A percentile compares a stretch with the other conserved stretches of the same genome.
Evolutionary conservation across 1,140 invertebrate species (phyloP).

Genomic region (Chrysopa pallens): DNA sequence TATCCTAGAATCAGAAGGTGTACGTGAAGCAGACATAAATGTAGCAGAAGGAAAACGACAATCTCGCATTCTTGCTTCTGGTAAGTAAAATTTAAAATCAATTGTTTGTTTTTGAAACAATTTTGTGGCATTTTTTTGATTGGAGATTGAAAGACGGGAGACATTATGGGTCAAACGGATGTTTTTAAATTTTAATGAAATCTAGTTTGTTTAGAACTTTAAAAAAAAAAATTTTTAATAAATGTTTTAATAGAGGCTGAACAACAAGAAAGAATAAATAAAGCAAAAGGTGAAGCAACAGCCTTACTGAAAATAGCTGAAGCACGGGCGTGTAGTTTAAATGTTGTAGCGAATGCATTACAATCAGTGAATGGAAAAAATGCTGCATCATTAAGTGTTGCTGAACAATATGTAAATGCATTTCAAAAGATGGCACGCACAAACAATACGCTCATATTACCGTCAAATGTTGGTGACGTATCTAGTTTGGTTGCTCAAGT

Average conservation of each 20-base stretch:
- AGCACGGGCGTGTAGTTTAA: conserved; percentile 62
- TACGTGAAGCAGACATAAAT: conserved; percentile 90
- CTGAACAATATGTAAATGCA: conserved; percentile 88
- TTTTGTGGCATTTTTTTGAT: too few species aligned
- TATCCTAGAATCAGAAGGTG: conserved; percentile 93
- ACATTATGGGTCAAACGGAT: too few species aligned
- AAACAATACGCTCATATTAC: conserved; percentile 88
- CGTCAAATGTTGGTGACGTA: conserved; percentile 77
- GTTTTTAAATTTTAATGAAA: too few species aligned
- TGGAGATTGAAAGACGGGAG: too few species aligned
- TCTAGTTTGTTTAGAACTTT: too few species aligned
- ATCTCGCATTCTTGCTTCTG: conserved; percentile 82
- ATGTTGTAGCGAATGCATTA: conserved; percentile 47
- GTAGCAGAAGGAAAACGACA: conserved; percentile 90
- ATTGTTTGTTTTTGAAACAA: neutral
- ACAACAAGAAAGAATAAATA: conserved; percentile 74
- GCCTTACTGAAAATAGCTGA: conserved; percentile 72
- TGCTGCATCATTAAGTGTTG: conserved; percentile 81
- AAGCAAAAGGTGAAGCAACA: conserved; percentile 70
- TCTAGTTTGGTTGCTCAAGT: conserved; percentile 71
- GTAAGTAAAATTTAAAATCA: conserved; percentile 27
- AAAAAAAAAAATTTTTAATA: conserved; percentile 2
- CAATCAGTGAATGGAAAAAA: conserved; percentile 48
- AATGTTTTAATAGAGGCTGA: conserved; percentile 46
- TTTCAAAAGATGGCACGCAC: conserved; percentile 86